Evolutionary conservation across 2,888 invertebrate species (phyloP).

Genomic region (Aleiodes alternator): DNA sequence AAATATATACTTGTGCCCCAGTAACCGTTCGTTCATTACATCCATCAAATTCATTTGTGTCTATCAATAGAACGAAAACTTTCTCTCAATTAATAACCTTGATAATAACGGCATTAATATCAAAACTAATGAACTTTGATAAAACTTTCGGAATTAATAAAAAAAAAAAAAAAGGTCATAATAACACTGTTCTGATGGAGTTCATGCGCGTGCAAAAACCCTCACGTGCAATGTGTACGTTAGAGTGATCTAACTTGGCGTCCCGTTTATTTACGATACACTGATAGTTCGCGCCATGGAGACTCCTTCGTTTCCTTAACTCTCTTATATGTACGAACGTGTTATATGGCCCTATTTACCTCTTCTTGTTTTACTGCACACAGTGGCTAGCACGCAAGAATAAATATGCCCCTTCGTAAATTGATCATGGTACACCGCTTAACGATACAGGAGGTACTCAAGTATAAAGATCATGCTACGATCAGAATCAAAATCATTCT

Average conservation of each 20-base stretch:
- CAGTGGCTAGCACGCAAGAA: slow-evolving; percentile 52
- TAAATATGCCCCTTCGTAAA: slow-evolving; percentile 51
- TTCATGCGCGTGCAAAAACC: slow-evolving; percentile 37
- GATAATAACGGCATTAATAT: no score
- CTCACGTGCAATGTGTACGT: slow-evolving; percentile 53
- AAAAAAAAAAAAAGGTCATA: not conserved
- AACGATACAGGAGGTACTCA: not conserved
- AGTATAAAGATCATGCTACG: not conserved
- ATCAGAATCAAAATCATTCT: not conserved
- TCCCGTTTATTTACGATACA: slow-evolving; percentile 55
- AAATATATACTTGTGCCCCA: no score
- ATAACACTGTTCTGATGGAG: not conserved
- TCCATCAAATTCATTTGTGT: no score
- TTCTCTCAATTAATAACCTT: no score
- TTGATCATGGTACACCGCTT: not conserved
- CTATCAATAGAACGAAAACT: no score
- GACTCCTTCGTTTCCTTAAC: slow-evolving; percentile 32
- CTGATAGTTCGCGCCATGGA: slow-evolving; percentile 38
- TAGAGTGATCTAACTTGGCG: slow-evolving; percentile 50
- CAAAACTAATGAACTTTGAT: no score
- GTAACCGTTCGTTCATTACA: no score
- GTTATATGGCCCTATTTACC: slow-evolving; percentile 24
- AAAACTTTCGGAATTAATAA: not conserved
- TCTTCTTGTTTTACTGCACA: slow-evolving; percentile 31
- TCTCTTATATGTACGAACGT: slow-evolving; percentile 9